Evolutionary conservation across 2,888 invertebrate genomes (phyloP), one percentile per base, ranked within the genome.

Genomic region (Bursaphelenchus okinawaensis): DNA sequence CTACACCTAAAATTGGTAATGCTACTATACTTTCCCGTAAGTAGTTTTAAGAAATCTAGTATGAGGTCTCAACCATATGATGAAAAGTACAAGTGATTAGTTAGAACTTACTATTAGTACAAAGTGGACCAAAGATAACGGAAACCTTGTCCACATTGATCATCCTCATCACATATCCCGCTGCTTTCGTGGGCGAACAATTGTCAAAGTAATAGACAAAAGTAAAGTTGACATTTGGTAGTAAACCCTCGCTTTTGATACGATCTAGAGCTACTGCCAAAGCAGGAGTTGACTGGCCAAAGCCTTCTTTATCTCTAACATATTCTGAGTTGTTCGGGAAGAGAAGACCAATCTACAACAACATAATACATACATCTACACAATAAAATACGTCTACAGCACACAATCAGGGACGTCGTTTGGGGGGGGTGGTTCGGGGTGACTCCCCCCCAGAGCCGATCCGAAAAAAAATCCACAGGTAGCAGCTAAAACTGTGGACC

Each of bases 191-290:
- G 55, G 76, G 73, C 22, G 69, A 67, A 56, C 78, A 78, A 57
- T 79, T 68, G 63, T 72, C 73, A 56, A 72, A 63, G 55, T 67
- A 67, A 73, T 73, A 72, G 19, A 52, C 23, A 56, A 75, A 72
- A 55, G 72, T 64, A 31, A 68, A 62, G 56, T 72, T 72, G 29
- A 66, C 54, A 40, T 67, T 68, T 29, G 50, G 28, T n/a, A 73
- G 65, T 52, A 72, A 54, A 23, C 62, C 54, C 52, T 72, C 68
- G 20, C 51, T 40, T 20, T 55, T 16, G 24, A 75, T 68, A 16
- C 71, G 50, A 31, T 63, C 40, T 28, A 75, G 51, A 22, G 75
- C 72, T 19, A 72, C 31, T 8, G 64, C 54, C 28, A 72, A 55
- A n/a, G 74, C 75, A n/a, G 71, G 68, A 7, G 68, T 71, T 4